phyloP scores from a whole-genome alignment of 2,888 invertebrate species.

The Tricholauxania praeusta region DNA sequence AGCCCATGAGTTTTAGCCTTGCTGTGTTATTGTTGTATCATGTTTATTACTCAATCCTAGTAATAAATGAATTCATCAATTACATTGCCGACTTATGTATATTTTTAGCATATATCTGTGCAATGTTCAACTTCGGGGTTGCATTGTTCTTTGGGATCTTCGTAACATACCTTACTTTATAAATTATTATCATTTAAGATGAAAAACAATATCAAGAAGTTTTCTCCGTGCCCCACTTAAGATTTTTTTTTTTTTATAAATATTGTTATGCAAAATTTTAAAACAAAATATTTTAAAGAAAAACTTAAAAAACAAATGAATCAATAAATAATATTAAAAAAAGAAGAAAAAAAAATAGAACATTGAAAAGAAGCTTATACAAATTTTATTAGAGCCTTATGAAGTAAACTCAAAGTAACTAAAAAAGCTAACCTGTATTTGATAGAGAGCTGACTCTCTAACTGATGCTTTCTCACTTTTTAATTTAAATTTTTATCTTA shows the following conservation, averaged over 20 bases:
- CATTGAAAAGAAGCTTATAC: constrained; percentile 35
- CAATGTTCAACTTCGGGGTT: too few relatives aligned
- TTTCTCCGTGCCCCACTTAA: not conserved
- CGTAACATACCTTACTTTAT: too few relatives aligned
- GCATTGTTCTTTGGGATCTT: too few relatives aligned
- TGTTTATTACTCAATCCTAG: too few relatives aligned
- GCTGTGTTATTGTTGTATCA: too few relatives aligned
- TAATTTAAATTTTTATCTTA: constrained; percentile 22
- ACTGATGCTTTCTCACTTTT: not conserved
- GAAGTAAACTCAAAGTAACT: constrained; percentile 31
- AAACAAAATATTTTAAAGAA: constrained; percentile 2
- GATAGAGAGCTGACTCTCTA: too few relatives aligned
- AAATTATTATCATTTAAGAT: too few relatives aligned
- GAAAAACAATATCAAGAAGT: constrained; percentile 21
- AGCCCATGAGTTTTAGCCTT: too few relatives aligned
- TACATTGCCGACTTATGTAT: constrained; percentile 43
- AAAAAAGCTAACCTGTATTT: not conserved
- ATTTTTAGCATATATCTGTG: constrained; percentile 35
- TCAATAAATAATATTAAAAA: constrained; percentile 33
- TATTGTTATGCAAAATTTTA: constrained; percentile 30
- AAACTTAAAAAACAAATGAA: not conserved
- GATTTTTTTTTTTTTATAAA: constrained; percentile 29
- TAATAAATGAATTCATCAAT: constrained; percentile 14
- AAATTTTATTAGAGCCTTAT: constrained; percentile 28
- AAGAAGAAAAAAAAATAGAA: constrained; percentile 11